Evolutionary conservation across 2,888 invertebrate genomes (phyloP).

Genomic region (Pachliopta kotzebuea): DNA sequence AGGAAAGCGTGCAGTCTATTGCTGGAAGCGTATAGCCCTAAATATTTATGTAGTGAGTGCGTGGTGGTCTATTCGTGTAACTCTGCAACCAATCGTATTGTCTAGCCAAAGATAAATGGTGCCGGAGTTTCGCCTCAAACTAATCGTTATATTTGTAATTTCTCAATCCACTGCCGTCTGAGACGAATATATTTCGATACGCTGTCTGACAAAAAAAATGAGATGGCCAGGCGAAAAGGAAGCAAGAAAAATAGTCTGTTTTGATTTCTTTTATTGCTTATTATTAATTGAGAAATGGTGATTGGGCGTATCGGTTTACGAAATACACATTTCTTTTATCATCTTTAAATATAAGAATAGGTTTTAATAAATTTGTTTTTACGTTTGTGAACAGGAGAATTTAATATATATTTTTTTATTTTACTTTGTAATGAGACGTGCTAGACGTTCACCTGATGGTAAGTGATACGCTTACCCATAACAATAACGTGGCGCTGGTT

Average conservation of each 20-base stretch:
- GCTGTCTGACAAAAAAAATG: constrained; percentile 39
- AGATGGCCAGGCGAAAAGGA: constrained; percentile 20
- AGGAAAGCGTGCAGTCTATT: constrained; percentile 40
- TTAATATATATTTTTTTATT: too few relatives aligned
- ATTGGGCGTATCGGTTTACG: background rate
- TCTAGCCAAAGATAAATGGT: constrained; percentile 59
- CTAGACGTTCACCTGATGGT: too few relatives aligned
- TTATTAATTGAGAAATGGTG: constrained; percentile 2
- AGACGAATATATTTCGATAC: constrained; percentile 58
- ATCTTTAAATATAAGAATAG: background rate
- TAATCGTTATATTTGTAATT: constrained; percentile 65
- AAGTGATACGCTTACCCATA: too few relatives aligned
- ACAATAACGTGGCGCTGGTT: too few relatives aligned
- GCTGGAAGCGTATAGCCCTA: constrained; percentile 44
- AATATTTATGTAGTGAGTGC: constrained; percentile 41
- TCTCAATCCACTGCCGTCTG: constrained; percentile 57
- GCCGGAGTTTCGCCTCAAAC: constrained; percentile 58
- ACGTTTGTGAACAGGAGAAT: background rate
- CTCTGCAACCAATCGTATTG: constrained; percentile 54
- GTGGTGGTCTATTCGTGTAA: constrained; percentile 40
- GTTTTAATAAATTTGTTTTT: background rate
- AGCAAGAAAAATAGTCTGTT: constrained; percentile 9
- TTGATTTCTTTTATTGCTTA: constrained; percentile 11
- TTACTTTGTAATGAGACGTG: too few relatives aligned
- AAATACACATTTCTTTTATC: background rate